Evolutionary conservation across 2,888 invertebrate species (phyloP), one percentile per base, ranked within the genome.

Genomic region (Eristalis intricaria): DNA sequence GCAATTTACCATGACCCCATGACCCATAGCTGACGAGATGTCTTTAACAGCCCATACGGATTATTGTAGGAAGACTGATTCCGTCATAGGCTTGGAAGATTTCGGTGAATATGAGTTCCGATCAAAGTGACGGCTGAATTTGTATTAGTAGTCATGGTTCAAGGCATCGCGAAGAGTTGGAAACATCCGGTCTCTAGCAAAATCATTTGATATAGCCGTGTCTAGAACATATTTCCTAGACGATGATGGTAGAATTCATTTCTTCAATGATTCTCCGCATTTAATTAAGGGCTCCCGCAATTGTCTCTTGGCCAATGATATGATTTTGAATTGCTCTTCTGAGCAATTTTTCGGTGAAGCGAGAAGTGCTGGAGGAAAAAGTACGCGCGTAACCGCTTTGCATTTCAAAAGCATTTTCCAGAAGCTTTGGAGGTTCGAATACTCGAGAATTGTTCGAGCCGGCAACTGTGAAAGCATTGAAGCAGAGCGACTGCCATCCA

Each of bases 221-320:
- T 22, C 70, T 26, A 35, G 22, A 11, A 75, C 26, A 26, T 26
- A 26, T 61, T 2, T 80, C 4, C 29, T 5, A 5, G 29, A 4
- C 29, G 29, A 60, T 32, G 26, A 26, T 26, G 26, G 26, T 26
- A 26, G 26, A 26, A 26, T 26, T 26, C 26, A 26, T 26, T 26
- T 26, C 26, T 26, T 26, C 26, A 73, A 80, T 22, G 29, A 29
- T 29, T 29, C 29, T 29, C 29, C 29, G 2, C 29, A 29, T 70
- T n/a, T 79, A 23, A 19, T 84, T 1, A 70, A 79, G 71, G 79
- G 74, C 26, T 63, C 75, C 2, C 40, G 70, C 13, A 79, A 84
- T 50, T 79, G 75, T n/a, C 63, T 75, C 11, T 29, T 61, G 8
- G 76, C n/a, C 5, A 40, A 40, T 4, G 40, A 40, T 4, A 40